Evolutionary conservation across 2,113 vertebrate species (phyloP).

Genomic region (Oncorhynchus tshawytscha): DNA sequence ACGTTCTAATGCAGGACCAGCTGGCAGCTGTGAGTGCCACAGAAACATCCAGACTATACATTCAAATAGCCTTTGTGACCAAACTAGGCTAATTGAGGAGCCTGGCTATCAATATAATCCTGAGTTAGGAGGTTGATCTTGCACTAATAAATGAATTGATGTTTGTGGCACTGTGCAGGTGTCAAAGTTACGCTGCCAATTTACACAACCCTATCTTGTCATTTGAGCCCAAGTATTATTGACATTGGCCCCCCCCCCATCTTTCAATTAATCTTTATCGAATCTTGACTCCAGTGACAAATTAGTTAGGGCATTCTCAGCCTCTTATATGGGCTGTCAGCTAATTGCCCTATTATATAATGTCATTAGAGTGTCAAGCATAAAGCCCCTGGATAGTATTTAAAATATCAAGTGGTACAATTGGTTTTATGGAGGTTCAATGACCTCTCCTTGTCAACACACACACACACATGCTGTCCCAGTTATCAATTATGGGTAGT

Average conservation of each 20-base stretch:
- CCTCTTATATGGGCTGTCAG: background rate
- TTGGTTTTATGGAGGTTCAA: too few relatives aligned
- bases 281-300: background rate
- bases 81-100: conserved; percentile 9
- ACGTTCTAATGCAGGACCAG: conserved; percentile 58
- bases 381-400: background rate
- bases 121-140: background rate
- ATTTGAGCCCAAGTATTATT: background rate
- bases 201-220: too few relatives aligned
- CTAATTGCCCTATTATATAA: background rate
- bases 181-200: background rate
- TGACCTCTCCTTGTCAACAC: too few relatives aligned
- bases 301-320: background rate
- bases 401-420: too few relatives aligned
- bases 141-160: background rate
- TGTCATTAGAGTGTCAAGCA: background rate
- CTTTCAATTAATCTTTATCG: background rate
- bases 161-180: background rate
- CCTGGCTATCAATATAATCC: background rate
- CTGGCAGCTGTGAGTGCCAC: conserved; percentile 47
- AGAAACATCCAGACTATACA: conserved; percentile 29
- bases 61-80: conserved; percentile 43
- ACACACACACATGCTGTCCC: too few relatives aligned
- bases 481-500: too few relatives aligned
- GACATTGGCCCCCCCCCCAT: background rate